Conservation (phyloP, 2,888 invertebrate species). For the Biston stratarius region DNA sequence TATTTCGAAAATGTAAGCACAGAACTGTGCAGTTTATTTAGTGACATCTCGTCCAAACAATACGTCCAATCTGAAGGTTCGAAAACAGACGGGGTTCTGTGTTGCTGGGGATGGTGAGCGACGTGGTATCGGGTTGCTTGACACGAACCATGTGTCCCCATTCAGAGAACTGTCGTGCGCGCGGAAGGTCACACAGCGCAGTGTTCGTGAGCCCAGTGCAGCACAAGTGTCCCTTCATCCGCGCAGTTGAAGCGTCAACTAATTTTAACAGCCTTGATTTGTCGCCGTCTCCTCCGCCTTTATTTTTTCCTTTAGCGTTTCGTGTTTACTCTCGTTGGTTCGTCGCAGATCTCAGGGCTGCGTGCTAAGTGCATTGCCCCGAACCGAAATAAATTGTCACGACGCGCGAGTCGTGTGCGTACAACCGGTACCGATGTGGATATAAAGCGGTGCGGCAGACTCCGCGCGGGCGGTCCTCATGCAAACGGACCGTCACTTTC, state of each 20-base stretch:
- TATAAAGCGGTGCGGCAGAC: slow-evolving; percentile 51
- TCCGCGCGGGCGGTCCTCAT: slow-evolving; percentile 55
- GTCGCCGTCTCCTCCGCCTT: slow-evolving; percentile 60
- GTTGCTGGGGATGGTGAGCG: slow-evolving; percentile 34
- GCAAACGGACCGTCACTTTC: slow-evolving; percentile 70
- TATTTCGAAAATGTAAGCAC: slow-evolving; percentile 68
- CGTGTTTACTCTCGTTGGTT: slow-evolving; percentile 76
- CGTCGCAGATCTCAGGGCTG: slow-evolving; percentile 78
- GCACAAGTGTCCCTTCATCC: slow-evolving; percentile 55
- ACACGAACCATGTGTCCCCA: slow-evolving; percentile 34
- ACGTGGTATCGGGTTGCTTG: slow-evolving; percentile 39
- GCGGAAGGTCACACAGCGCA: slow-evolving; percentile 31
- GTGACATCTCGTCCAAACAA: slow-evolving; percentile 39
- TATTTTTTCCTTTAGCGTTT: slow-evolving; percentile 61
- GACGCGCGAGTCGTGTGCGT: slow-evolving; percentile 74
- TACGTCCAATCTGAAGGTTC: slow-evolving; percentile 40
- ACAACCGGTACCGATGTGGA: slow-evolving; percentile 77
- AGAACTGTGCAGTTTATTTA: slow-evolving; percentile 57
- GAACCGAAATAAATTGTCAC: slow-evolving; percentile 86
- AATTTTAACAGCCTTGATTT: slow-evolving; percentile 75
- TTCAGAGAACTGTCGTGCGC: neutral
- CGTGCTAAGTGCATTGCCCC: slow-evolving; percentile 82
- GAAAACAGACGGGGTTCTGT: slow-evolving; percentile 21
- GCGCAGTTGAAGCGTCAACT: slow-evolving; percentile 52
- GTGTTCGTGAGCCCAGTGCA: slow-evolving; percentile 42